Evolutionary conservation across 2,113 vertebrate species (phyloP).

Genomic region (Malurus alboscapulatus): DNA sequence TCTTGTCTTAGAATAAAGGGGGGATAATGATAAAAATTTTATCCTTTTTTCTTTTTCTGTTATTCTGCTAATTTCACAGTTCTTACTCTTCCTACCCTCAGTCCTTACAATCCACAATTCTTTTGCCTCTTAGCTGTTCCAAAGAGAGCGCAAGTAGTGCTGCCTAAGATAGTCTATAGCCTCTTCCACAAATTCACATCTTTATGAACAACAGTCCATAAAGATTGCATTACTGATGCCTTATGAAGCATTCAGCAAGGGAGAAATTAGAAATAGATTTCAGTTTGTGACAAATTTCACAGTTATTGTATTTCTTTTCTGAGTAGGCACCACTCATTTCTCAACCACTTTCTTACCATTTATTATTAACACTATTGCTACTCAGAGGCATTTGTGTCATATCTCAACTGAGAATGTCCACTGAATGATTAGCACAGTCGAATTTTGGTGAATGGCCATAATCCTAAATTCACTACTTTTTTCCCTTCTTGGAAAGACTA

Average conservation of each 20-base stretch:
- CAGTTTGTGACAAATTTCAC: not conserved
- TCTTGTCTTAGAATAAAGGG: not conserved
- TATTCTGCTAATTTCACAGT: not conserved
- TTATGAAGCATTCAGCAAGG: not conserved
- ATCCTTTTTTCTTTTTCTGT: not conserved
- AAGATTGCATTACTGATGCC: not conserved
- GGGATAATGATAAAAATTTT: not conserved
- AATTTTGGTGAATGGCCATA: not conserved
- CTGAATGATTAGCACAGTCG: not conserved
- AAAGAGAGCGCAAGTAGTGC: not conserved
- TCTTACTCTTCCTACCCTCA: not conserved
- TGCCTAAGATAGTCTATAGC: not conserved
- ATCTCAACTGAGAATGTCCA: not conserved
- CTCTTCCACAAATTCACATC: not conserved
- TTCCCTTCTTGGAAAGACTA: not conserved
- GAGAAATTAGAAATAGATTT: not conserved
- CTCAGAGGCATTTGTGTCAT: not conserved
- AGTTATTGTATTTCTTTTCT: not conserved
- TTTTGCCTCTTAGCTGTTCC: not conserved
- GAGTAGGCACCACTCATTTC: not conserved
- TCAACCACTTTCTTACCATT: not conserved
- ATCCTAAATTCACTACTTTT: not conserved
- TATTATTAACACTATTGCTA: not conserved
- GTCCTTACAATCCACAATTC: not conserved
- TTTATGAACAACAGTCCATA: not conserved